These are phyloP conservation scores for Falco peregrinus DNA, from an alignment of 2,797 vertebrate genomes.

Conservation along the genomic window DNA sequence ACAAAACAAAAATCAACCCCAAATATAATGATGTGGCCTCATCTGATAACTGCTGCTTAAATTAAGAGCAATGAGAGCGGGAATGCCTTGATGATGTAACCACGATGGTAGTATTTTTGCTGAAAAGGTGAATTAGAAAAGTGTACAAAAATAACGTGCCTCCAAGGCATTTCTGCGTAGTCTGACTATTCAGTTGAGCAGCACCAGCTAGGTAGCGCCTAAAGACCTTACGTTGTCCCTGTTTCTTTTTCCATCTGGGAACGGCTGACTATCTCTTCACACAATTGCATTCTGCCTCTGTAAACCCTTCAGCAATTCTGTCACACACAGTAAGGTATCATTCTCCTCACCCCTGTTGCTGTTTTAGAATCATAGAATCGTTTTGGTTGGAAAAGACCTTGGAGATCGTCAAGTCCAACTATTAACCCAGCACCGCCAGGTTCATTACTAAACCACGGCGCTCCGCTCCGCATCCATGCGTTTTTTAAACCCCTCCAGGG, in stretches of 20 bases:
- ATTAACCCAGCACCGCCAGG: too few species aligned
- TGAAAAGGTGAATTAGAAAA: neutral
- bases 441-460: too few species aligned
- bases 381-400: too few species aligned
- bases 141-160: neutral
- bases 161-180: neutral
- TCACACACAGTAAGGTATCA: accelerated
- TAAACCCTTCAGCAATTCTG: neutral
- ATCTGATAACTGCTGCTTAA: accelerated
- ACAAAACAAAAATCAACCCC: neutral
- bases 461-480: too few species aligned
- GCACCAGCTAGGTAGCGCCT: neutral
- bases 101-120: accelerated
- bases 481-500: too few species aligned
- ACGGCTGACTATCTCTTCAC: accelerated
- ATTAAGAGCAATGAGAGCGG: neutral
- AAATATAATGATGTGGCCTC: accelerated
- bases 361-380: neutral
- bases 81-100: accelerated
- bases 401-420: too few species aligned
- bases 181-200: neutral
- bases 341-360: accelerated
- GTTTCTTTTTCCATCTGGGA: neutral
- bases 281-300: neutral
- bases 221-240: accelerated